Conservation (phyloP, 2,113 vertebrate genomes). For the Paramisgurnus dabryanus region DNA sequence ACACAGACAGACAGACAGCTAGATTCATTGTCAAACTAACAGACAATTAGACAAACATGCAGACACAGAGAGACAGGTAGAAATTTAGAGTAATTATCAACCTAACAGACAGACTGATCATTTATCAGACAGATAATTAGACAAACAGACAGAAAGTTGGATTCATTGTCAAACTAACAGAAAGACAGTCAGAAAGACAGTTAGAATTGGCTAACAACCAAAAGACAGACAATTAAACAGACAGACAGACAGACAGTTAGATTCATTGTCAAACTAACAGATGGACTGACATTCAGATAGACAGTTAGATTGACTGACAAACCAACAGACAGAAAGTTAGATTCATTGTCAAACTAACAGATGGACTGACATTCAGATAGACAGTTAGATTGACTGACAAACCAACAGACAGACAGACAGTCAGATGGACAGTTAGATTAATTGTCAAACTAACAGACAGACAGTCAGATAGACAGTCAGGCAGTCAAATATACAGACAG, state of each 20-base stretch:
- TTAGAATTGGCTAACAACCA: too few relatives aligned
- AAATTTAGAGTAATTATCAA: too few relatives aligned
- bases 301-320: neutral
- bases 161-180: neutral
- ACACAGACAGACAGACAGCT: neutral
- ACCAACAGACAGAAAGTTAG: neutral
- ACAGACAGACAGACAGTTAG: neutral
- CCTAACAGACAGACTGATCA: too few relatives aligned
- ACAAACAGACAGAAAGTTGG: neutral
- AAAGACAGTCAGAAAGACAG: neutral
- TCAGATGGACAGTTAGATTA: neutral
- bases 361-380: neutral
- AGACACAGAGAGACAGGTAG: neutral
- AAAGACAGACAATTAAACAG: neutral
- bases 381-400: neutral
- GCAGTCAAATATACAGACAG: too few relatives aligned
- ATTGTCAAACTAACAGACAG: neutral
- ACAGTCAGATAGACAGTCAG: neutral
- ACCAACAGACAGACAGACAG: neutral
- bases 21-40: neutral
- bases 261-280: neutral
- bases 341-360: neutral
- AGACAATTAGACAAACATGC: neutral
- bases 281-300: neutral
- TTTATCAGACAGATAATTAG: neutral